phyloP scores from a whole-genome alignment of 2,888 invertebrate genomes.

The Marasmarcha lunaedactyla region DNA sequence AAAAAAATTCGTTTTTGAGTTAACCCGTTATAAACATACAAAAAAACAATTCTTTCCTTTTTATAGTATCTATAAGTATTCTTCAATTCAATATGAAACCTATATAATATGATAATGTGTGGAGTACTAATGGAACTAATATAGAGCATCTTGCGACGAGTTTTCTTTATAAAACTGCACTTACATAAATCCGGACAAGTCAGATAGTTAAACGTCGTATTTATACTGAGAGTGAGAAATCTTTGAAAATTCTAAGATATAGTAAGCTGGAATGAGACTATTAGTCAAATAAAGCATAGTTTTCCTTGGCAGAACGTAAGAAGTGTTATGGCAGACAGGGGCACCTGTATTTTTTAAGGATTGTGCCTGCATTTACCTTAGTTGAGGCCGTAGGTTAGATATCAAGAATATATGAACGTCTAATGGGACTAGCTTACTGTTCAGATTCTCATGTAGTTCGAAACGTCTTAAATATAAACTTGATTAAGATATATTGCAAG shows the following conservation, averaged over 20 bases:
- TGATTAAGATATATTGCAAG: too few relatives aligned
- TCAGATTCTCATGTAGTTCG: too few relatives aligned
- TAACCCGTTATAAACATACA: too few relatives aligned
- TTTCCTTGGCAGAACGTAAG: background rate
- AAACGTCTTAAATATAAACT: too few relatives aligned
- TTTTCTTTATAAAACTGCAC: conserved; percentile 21
- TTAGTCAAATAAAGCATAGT: conserved; percentile 1
- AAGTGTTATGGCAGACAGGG: background rate
- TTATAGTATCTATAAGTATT: too few relatives aligned
- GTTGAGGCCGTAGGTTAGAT: background rate
- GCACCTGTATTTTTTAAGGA: background rate
- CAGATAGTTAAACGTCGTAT: background rate
- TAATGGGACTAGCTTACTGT: background rate
- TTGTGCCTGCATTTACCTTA: background rate
- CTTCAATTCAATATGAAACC: too few relatives aligned
- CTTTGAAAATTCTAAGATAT: background rate
- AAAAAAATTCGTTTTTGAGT: too few relatives aligned
- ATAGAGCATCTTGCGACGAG: conserved; percentile 45
- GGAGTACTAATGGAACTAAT: too few relatives aligned
- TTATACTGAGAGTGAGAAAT: background rate
- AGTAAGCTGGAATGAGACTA: conserved; percentile 1
- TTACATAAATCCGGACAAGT: conserved; percentile 24
- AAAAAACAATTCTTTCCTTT: too few relatives aligned
- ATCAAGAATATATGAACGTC: background rate
- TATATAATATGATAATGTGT: too few relatives aligned